Evolutionary conservation across 2,113 vertebrate genomes (phyloP).

Genomic region (Aleadryas rufinucha): DNA sequence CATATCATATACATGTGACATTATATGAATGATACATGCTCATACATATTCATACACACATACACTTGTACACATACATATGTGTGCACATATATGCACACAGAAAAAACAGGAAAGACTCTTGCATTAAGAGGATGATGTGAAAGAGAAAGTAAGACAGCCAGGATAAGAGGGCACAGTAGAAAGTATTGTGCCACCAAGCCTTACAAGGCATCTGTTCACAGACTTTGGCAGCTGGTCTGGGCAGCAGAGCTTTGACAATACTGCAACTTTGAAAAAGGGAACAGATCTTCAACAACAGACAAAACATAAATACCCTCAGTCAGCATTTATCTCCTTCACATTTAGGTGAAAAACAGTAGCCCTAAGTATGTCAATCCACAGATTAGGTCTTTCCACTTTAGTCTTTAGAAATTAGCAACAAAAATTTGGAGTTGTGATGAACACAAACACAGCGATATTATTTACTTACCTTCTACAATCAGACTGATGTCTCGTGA

Average conservation of each 20-base stretch:
- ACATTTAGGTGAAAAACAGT: neutral
- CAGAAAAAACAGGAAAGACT: neutral
- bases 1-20: neutral
- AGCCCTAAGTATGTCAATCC: neutral
- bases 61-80: neutral
- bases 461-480: constrained; percentile 63
- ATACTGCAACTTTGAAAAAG: neutral
- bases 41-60: neutral
- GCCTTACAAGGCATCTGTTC: neutral
- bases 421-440: neutral
- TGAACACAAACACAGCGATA: neutral
- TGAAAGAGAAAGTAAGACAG: neutral
- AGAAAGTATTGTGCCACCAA: neutral
- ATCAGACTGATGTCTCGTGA: constrained; percentile 67
- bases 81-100: neutral
- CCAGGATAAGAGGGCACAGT: neutral
- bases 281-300: neutral
- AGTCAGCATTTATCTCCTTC: neutral
- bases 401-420: neutral
- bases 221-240: neutral
- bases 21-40: neutral
- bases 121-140: neutral
- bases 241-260: neutral
- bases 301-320: neutral
- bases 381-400: neutral